These are phyloP conservation scores for Hycleus cichorii DNA, from an alignment of 1,140 invertebrate species.

Conservation along the genomic window DNA sequence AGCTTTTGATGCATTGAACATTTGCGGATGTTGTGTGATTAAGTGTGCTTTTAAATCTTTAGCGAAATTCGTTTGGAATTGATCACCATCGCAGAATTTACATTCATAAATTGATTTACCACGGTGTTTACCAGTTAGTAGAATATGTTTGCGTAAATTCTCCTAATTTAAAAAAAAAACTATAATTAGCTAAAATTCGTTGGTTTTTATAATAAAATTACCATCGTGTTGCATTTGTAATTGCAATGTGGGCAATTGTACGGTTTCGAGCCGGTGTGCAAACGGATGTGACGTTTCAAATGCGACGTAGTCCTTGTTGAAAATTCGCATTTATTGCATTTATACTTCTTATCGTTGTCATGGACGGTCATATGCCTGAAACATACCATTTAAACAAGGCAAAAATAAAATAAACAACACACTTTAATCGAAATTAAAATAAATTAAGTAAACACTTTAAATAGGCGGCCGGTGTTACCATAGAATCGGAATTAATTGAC, in stretches of 20 bases:
- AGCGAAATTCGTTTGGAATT: constrained; percentile 56
- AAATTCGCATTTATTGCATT: constrained; percentile 61
- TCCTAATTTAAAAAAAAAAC: constrained; percentile 50
- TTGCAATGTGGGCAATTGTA: constrained; percentile 77
- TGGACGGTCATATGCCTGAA: constrained; percentile 50
- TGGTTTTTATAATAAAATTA: constrained; percentile 32
- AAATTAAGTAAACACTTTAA: constrained; percentile 14
- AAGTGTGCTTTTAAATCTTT: constrained; percentile 62
- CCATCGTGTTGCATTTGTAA: constrained; percentile 69
- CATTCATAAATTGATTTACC: constrained; percentile 74
- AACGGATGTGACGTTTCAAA: constrained; percentile 66
- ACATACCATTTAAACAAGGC: constrained; percentile 16
- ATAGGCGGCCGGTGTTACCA: constrained; percentile 8
- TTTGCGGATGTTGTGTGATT: constrained; percentile 47
- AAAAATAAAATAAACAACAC: constrained; percentile 5
- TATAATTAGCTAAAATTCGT: not conserved
- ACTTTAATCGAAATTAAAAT: constrained; percentile 8
- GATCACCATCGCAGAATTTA: constrained; percentile 46
- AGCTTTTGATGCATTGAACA: constrained; percentile 40
- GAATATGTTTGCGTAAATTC: constrained; percentile 78
- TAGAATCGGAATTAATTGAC: constrained; percentile 13
- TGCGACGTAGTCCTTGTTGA: constrained; percentile 58
- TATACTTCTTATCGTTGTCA: constrained; percentile 47
- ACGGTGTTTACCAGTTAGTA: constrained; percentile 69
- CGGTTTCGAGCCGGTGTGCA: constrained; percentile 74